phyloP scores from a whole-genome alignment of 2,797 vertebrate species.

The Discoglossus pictus region DNA sequence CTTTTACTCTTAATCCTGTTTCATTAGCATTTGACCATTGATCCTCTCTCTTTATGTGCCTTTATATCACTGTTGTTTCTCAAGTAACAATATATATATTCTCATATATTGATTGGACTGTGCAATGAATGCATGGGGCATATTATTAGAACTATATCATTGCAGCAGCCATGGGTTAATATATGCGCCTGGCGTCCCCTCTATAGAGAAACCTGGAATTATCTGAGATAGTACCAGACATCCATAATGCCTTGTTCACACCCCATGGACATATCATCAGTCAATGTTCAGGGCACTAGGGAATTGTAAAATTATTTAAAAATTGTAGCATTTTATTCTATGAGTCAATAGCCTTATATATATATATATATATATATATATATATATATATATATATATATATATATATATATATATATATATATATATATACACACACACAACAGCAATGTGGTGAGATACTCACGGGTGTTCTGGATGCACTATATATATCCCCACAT shows the following conservation, averaged over 20 bases:
- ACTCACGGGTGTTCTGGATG: too few relatives aligned
- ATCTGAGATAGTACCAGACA: slow-evolving; percentile 24
- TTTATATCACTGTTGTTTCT: slow-evolving; percentile 38
- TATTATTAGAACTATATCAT: slow-evolving; percentile 17
- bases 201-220: slow-evolving; percentile 25
- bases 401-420: too few relatives aligned
- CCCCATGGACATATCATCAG: too few relatives aligned
- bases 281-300: too few relatives aligned
- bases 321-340: too few relatives aligned
- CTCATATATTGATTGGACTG: slow-evolving; percentile 25
- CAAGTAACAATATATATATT: slow-evolving; percentile 27
- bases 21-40: slow-evolving; percentile 40
- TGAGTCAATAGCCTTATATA: too few relatives aligned
- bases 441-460: too few relatives aligned
- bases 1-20: slow-evolving; percentile 25
- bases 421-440: too few relatives aligned
- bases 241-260: slow-evolving; percentile 1
- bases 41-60: slow-evolving; percentile 5
- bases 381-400: too few relatives aligned
- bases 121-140: slow-evolving; percentile 30
- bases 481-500: too few relatives aligned
- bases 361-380: too few relatives aligned
- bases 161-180: slow-evolving; percentile 12
- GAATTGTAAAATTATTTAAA: too few relatives aligned
- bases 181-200: slow-evolving; percentile 16